A percentile compares a stretch with the other conserved stretches of the same genome.
phyloP scores from a whole-genome alignment of 2,797 vertebrate genomes.

The Melanotaenia pygmaea region DNA sequence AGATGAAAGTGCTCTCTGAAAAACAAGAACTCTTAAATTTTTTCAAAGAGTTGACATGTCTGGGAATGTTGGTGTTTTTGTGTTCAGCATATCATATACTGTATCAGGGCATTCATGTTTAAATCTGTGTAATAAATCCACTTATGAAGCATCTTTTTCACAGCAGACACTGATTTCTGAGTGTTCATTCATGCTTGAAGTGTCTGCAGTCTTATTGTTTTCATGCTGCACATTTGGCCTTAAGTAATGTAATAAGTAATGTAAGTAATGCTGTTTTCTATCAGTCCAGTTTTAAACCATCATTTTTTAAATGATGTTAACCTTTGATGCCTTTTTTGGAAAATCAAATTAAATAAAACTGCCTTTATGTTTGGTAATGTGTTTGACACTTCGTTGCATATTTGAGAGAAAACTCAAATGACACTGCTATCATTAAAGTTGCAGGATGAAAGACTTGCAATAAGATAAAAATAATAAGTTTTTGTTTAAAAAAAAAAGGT shows the following conservation, averaged over 20 bases:
- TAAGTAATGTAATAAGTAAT: background rate
- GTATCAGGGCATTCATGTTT: conserved; percentile 34
- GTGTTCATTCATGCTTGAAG: conserved; percentile 13
- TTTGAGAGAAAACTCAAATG: conserved; percentile 26
- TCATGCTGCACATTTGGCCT: background rate
- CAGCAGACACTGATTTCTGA: conserved; percentile 38
- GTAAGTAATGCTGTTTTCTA: background rate
- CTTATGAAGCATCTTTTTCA: conserved; percentile 36
- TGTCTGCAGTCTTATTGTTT: background rate
- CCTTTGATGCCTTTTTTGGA: conserved; percentile 10
- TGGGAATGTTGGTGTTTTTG: background rate
- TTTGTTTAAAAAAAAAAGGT: conserved; percentile 2
- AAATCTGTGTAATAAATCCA: conserved; percentile 41
- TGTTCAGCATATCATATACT: background rate
- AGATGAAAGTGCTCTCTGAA: conserved; percentile 36
- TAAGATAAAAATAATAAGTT: conserved; percentile 17
- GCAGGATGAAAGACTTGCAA: conserved; percentile 19
- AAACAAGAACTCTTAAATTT: conserved; percentile 36
- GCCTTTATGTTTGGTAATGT: conserved; percentile 1
- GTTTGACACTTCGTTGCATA: background rate
- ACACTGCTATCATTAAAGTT: conserved; percentile 11
- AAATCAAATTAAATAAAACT: conserved; percentile 12
- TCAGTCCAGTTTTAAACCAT: conserved; percentile 2
- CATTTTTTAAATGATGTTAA: conserved; percentile 23
- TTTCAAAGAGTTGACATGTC: conserved; percentile 44